phyloP scores from a whole-genome alignment of 2,888 invertebrate species.

The Synanthedon formicaeformis region DNA sequence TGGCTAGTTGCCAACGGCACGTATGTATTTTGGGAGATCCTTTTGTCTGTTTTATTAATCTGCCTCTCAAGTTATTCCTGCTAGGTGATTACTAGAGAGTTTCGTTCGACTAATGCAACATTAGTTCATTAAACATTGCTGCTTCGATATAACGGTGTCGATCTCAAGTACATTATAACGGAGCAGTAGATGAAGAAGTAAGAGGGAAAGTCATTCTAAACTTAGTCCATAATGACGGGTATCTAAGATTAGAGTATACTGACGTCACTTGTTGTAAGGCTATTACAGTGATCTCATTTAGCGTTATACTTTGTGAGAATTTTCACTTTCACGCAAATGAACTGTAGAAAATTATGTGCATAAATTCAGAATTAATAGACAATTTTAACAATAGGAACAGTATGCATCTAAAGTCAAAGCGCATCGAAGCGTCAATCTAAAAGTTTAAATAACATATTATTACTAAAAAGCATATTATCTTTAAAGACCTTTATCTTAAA shows the following conservation, averaged over 20 bases:
- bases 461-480: too few relatives aligned
- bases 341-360: too few relatives aligned
- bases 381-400: too few relatives aligned
- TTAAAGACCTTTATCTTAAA: too few relatives aligned
- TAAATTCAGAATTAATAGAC: too few relatives aligned
- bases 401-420: too few relatives aligned
- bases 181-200: conserved; percentile 8
- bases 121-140: not conserved
- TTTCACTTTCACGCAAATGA: not conserved
- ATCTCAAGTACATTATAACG: not conserved
- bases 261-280: not conserved
- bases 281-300: not conserved
- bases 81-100: conserved; percentile 13
- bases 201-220: conserved; percentile 4
- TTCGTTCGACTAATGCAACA: not conserved
- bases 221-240: conserved; percentile 11
- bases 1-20: conserved; percentile 40
- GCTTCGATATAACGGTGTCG: not conserved
- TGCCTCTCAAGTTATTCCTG: conserved; percentile 47
- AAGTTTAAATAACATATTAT: too few relatives aligned
- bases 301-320: not conserved
- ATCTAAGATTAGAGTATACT: conserved; percentile 2
- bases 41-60: conserved; percentile 66
- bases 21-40: conserved; percentile 56
- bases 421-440: too few relatives aligned